phyloP scores from a whole-genome alignment of 2,113 vertebrate species.

The Oryzias javanicus region DNA sequence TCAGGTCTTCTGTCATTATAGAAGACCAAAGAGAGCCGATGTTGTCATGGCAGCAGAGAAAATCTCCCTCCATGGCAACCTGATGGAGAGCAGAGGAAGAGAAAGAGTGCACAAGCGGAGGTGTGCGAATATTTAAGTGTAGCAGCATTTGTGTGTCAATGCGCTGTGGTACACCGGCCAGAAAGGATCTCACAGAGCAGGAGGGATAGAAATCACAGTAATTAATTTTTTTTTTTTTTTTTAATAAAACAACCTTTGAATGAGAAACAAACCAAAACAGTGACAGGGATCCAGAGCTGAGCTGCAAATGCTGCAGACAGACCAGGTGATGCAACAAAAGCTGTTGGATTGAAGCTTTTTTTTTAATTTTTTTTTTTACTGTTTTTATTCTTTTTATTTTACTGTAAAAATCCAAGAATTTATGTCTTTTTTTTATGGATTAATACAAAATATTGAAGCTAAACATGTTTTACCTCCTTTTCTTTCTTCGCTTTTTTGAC shows the following conservation, averaged over 20 bases:
- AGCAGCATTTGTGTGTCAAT: slow-evolving; percentile 7
- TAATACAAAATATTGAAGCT: no score
- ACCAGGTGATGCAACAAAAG: no score
- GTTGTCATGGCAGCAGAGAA: slow-evolving; percentile 71
- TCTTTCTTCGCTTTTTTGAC: no score
- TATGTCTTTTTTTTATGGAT: no score
- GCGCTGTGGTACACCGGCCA: slow-evolving; percentile 8
- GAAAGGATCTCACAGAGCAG: slow-evolving; percentile 18
- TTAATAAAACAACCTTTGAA: no score
- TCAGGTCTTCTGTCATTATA: slow-evolving; percentile 39
- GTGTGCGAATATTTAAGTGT: slow-evolving; percentile 35
- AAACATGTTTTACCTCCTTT: no score
- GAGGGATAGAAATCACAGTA: slow-evolving; percentile 26
- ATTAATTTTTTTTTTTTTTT: background rate
- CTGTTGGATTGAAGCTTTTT: no score
- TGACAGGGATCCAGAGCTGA: background rate
- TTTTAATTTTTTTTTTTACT: no score
- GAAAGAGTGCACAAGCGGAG: slow-evolving; percentile 4
- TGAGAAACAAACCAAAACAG: background rate
- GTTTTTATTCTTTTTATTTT: no score
- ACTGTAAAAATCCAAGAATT: no score
- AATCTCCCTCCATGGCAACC: slow-evolving; percentile 62
- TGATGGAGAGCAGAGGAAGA: slow-evolving; percentile 21
- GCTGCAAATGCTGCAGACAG: no score
- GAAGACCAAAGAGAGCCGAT: slow-evolving; percentile 46